Percentiles rank a stretch among this genome's conserved stretches.
phyloP scores from a whole-genome alignment of 2,888 invertebrate species.

The Brachyptera putata region DNA sequence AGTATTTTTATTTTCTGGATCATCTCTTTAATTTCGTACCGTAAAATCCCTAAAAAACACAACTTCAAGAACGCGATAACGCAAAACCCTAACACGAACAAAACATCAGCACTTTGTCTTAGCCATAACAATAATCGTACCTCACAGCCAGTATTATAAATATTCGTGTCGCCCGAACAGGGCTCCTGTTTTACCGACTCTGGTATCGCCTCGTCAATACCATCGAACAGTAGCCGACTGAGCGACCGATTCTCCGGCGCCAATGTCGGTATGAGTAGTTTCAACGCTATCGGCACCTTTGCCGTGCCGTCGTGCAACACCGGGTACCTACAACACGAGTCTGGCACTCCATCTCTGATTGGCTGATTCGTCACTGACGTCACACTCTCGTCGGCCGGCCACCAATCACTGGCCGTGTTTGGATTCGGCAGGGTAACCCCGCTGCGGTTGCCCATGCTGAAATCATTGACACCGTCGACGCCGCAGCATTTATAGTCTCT shows the following conservation, averaged over 20 bases:
- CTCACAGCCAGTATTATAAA: slow-evolving; percentile 59
- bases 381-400: not conserved
- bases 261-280: not conserved
- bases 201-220: not conserved
- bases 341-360: not conserved
- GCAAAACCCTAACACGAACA: slow-evolving; percentile 80
- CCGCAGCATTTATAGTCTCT: slow-evolving; percentile 75
- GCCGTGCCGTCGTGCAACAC: not conserved
- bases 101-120: slow-evolving; percentile 70
- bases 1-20: slow-evolving; percentile 84
- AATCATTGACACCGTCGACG: slow-evolving; percentile 56
- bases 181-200: not conserved
- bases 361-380: not conserved
- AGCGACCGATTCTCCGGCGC: slow-evolving; percentile 8
- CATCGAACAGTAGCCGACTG: not conserved
- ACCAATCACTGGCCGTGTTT: not conserved
- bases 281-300: not conserved
- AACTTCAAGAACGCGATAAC: slow-evolving; percentile 84
- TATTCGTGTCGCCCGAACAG: not conserved
- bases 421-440: too few relatives aligned
- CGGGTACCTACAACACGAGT: not conserved
- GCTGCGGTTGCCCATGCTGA: slow-evolving; percentile 34
- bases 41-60: slow-evolving; percentile 81
- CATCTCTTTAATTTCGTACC: slow-evolving; percentile 69
- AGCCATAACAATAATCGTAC: slow-evolving; percentile 70